phyloP scores from a whole-genome alignment of 1,140 invertebrate genomes.

The Agrilus planipennis region DNA sequence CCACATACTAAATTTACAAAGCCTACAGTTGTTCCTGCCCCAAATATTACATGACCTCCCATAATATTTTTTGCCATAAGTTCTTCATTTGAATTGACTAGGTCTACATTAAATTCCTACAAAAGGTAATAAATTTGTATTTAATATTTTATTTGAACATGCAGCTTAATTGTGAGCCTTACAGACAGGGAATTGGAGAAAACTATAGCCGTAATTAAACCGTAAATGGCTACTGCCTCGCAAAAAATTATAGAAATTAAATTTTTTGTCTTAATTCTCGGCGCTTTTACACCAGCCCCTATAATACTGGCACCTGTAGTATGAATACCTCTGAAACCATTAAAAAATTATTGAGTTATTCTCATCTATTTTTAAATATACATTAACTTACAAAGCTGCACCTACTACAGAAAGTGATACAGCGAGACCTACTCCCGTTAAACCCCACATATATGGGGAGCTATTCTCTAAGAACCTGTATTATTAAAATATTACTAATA shows the following conservation, averaged over 20 bases:
- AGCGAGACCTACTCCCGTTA: conserved; percentile 76
- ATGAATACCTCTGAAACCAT: conserved; percentile 66
- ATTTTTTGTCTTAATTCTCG: conserved; percentile 97
- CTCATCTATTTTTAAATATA: not conserved
- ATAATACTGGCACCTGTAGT: conserved; percentile 93
- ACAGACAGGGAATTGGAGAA: conserved; percentile 56
- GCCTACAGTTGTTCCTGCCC: conserved; percentile 73
- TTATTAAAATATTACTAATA: not conserved
- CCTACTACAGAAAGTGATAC: conserved; percentile 93
- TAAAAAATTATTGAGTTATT: conserved; percentile 3
- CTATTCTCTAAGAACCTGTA: conserved; percentile 65
- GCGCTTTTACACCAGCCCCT: conserved; percentile 95
- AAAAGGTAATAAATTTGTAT: not conserved
- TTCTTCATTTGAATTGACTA: no score
- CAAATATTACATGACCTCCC: conserved; percentile 74
- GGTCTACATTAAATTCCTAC: no score
- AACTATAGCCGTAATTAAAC: conserved; percentile 85
- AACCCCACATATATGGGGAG: conserved; percentile 88
- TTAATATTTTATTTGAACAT: not conserved
- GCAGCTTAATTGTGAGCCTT: not conserved
- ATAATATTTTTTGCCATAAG: conserved; percentile 39
- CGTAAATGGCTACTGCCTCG: conserved; percentile 90
- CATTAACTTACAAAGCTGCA: conserved; percentile 54
- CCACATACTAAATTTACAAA: conserved; percentile 81
- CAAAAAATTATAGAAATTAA: conserved; percentile 93